Percentiles rank a stretch among this genome's conserved stretches.
Conservation (phyloP, 2,797 vertebrate species). For the Danionella dracula region DNA sequence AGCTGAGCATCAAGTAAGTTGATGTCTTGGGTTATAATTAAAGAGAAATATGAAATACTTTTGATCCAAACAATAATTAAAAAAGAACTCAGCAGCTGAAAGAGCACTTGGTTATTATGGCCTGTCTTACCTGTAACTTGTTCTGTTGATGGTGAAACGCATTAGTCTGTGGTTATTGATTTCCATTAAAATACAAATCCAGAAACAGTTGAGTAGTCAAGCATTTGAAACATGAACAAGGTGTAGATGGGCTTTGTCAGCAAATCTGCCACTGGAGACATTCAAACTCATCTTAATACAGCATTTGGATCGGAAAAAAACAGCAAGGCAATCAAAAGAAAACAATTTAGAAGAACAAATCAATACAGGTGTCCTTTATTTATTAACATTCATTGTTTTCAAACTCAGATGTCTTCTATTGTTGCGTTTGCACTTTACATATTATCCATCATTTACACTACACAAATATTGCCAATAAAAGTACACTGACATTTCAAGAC, state of each 20-base stretch:
- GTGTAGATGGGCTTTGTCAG: constrained; percentile 29
- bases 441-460: constrained; percentile 33
- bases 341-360: constrained; percentile 34
- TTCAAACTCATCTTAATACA: constrained; percentile 35
- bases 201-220: constrained; percentile 24
- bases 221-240: constrained; percentile 30
- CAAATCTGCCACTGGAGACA: constrained; percentile 6
- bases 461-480: too few relatives aligned
- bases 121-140: neutral
- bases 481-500: too few relatives aligned
- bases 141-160: constrained; percentile 15
- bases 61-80: too few relatives aligned
- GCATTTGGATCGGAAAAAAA: constrained; percentile 30
- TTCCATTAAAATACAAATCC: constrained; percentile 30
- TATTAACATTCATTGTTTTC: constrained; percentile 39
- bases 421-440: constrained; percentile 26
- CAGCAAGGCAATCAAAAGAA: constrained; percentile 38
- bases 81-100: too few relatives aligned
- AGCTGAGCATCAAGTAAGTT: too few relatives aligned
- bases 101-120: neutral
- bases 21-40: too few relatives aligned
- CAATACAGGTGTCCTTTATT: constrained; percentile 29
- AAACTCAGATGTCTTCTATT: constrained; percentile 32
- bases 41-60: too few relatives aligned
- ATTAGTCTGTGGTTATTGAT: constrained; percentile 40